Percentiles rank a stretch among this genome's conserved stretches.
Evolutionary conservation across 2,797 vertebrate genomes (phyloP).

Genomic region (Mico argentatus): DNA sequence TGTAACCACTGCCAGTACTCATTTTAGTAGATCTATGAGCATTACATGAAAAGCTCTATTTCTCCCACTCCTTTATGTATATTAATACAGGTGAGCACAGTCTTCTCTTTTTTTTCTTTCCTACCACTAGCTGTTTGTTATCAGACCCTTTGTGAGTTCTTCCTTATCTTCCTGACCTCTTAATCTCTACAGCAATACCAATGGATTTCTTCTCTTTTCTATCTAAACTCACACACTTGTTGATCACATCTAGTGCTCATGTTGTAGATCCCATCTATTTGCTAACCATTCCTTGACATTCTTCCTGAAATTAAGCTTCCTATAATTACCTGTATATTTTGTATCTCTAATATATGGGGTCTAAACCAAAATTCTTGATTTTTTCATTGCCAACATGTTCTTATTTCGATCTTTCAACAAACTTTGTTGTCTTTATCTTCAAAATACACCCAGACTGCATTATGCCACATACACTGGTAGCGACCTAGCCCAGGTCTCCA

Average conservation of each 20-base stretch:
- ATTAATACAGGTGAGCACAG: neutral
- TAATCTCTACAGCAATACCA: neutral
- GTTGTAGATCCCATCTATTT: neutral
- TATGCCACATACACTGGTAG: neutral
- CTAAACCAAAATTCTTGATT: neutral
- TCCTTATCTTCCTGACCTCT: neutral
- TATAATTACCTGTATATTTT: neutral
- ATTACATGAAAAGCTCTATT: neutral
- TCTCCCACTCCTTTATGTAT: neutral
- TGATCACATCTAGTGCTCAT: neutral
- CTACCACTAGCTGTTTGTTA: neutral
- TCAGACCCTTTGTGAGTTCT: neutral
- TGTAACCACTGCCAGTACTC: neutral
- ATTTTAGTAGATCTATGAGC: neutral
- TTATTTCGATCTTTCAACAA: neutral
- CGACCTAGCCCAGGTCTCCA: neutral
- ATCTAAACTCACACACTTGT: neutral
- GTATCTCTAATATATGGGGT: neutral
- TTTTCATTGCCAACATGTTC: neutral
- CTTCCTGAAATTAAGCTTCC: neutral
- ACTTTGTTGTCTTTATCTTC: neutral
- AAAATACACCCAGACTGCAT: neutral
- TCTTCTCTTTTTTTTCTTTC: neutral
- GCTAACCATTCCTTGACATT: neutral
- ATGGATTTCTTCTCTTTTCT: neutral